Percentiles rank a stretch among this genome's conserved stretches.
Conservation (phyloP, 2,888 invertebrate genomes). For the Strigamia transsilvanica region DNA sequence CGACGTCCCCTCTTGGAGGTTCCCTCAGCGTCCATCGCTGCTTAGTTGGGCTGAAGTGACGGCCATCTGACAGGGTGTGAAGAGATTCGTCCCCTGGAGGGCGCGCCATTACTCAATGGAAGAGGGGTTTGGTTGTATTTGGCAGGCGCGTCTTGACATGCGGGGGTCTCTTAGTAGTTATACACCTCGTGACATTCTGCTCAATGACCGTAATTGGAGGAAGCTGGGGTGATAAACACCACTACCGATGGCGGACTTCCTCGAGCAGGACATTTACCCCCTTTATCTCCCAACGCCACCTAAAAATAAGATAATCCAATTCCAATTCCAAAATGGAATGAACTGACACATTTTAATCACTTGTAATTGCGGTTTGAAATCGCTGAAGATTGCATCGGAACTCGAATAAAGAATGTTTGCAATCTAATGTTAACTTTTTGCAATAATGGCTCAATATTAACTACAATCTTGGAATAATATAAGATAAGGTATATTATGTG, state of each 20-base stretch:
- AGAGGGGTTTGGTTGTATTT: slow-evolving; percentile 32
- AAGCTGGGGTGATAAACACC: slow-evolving; percentile 37
- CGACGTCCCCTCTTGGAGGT: background rate
- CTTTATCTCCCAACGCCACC: background rate
- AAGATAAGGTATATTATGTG: no score
- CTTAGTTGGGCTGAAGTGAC: slow-evolving; percentile 32
- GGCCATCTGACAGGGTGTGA: slow-evolving; percentile 41
- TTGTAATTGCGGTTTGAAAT: no score
- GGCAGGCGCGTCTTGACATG: slow-evolving; percentile 28
- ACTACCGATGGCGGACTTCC: background rate
- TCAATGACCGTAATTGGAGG: slow-evolving; percentile 46
- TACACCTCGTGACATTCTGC: slow-evolving; percentile 41
- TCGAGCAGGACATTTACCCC: background rate
- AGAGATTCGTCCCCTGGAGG: slow-evolving; percentile 41
- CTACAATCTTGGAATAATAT: no score
- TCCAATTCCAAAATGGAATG: no score
- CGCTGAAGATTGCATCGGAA: no score
- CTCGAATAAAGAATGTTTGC: no score
- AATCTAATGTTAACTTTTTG: no score
- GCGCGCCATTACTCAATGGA: slow-evolving; percentile 32
- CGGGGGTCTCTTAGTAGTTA: slow-evolving; percentile 31
- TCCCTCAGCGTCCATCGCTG: slow-evolving; percentile 10
- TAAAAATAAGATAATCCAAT: background rate
- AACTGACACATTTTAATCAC: no score
- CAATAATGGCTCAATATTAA: no score